Evolutionary conservation across 2,888 invertebrate species (phyloP).

Genomic region (Rutpela maculata): DNA sequence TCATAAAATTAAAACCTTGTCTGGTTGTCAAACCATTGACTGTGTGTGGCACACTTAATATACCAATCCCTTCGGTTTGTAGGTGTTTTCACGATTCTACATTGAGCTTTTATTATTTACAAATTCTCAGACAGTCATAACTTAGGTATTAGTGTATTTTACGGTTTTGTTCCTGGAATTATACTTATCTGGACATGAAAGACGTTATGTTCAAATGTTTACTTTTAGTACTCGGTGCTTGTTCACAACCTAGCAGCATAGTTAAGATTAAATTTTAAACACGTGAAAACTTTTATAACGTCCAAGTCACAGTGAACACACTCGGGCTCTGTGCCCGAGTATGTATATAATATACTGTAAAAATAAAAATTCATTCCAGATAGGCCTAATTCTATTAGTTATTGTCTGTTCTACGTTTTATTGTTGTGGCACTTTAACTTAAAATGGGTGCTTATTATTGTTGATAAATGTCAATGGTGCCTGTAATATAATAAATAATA

Average conservation of each 20-base stretch:
- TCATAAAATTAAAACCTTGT: conserved; percentile 46
- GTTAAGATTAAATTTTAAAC: conserved; percentile 2
- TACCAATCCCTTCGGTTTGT: conserved; percentile 20
- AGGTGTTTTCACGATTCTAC: conserved; percentile 34
- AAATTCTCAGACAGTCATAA: conserved; percentile 42
- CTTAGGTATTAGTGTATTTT: conserved; percentile 23
- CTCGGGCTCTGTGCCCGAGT: no score
- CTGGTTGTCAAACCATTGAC: conserved; percentile 40
- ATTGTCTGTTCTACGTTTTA: neutral
- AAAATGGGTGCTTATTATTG: neutral
- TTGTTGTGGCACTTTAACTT: neutral
- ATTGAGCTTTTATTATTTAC: conserved; percentile 43
- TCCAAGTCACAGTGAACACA: no score
- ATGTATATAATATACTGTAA: neutral
- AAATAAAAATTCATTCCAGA: neutral
- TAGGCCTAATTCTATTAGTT: neutral
- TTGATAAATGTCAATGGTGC: neutral
- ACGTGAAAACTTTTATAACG: neutral
- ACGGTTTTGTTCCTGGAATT: conserved; percentile 38
- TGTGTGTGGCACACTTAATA: conserved; percentile 43
- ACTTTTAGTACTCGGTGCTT: conserved; percentile 5
- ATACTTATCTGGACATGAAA: conserved; percentile 29
- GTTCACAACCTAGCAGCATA: neutral
- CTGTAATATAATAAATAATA: neutral
- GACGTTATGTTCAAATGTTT: conserved; percentile 19